A percentile compares a stretch with the other conserved stretches of the same genome.
phyloP scores from a whole-genome alignment of 64 coral and sea anemone genomes.

The Acropora tenuis region DNA sequence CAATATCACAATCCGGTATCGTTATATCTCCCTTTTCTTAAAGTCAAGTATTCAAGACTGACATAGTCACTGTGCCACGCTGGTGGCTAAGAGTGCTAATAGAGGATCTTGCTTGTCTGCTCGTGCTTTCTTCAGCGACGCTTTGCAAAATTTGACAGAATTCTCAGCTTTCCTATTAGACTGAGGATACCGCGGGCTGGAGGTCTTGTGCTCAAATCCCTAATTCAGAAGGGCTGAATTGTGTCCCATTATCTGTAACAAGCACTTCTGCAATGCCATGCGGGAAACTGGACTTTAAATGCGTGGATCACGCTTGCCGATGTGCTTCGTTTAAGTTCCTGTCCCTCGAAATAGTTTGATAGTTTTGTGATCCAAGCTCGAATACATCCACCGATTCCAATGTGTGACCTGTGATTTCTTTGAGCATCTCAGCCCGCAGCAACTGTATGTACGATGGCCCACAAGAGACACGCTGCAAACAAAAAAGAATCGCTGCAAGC shows the following conservation, averaged over 20 bases:
- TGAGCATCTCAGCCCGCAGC: background rate
- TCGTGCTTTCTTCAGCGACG: slow-evolving; percentile 33
- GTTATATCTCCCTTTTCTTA: no score
- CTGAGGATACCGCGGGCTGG: slow-evolving; percentile 41
- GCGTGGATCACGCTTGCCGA: slow-evolving; percentile 2
- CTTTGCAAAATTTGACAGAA: slow-evolving; percentile 46
- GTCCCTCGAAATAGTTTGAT: slow-evolving; percentile 35
- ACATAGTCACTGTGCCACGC: background rate
- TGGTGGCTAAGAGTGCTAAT: slow-evolving; percentile 13
- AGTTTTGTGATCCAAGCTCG: slow-evolving; percentile 3
- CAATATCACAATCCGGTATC: no score
- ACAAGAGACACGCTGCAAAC: no score
- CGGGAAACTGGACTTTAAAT: slow-evolving; percentile 43
- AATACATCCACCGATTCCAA: background rate
- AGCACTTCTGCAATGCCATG: slow-evolving; percentile 43
- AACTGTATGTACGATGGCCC: background rate
- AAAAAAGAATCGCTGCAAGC: no score
- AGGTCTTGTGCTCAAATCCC: slow-evolving; percentile 48
- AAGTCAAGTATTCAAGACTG: background rate
- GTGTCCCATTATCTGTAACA: slow-evolving; percentile 56
- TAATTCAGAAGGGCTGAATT: slow-evolving; percentile 42
- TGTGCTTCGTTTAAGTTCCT: slow-evolving; percentile 8
- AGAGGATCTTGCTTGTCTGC: background rate
- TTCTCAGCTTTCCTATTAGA: slow-evolving; percentile 40
- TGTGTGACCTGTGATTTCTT: slow-evolving; percentile 42